Percentiles rank a stretch among this genome's conserved stretches.
These are phyloP conservation scores for Bucco capensis DNA, from an alignment of 2,113 vertebrate genomes.

Conservation along the genomic window DNA sequence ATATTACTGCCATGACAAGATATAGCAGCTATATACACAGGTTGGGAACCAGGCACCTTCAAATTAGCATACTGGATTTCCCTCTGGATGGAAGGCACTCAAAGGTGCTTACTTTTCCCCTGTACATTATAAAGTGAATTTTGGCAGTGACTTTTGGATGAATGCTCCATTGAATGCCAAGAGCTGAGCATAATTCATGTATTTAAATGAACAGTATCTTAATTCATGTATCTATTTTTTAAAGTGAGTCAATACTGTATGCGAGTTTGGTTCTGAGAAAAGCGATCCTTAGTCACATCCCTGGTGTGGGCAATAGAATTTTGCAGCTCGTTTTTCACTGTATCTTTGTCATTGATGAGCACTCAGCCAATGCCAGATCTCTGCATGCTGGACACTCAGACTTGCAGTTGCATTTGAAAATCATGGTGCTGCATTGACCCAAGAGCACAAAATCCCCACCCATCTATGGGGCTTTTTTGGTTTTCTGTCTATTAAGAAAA, in stretches of 20 bases:
- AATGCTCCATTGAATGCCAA: not conserved
- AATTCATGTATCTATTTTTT: not conserved
- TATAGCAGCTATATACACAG: not conserved
- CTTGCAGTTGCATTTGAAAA: not conserved
- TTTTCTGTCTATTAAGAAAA: not conserved
- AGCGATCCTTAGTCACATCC: not conserved
- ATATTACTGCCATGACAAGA: not conserved
- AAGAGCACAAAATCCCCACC: not conserved
- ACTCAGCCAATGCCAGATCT: fast-evolving
- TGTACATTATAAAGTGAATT: not conserved
- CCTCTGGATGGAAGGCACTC: not conserved
- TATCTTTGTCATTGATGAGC: not conserved
- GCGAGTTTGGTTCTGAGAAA: not conserved
- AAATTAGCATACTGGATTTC: not conserved
- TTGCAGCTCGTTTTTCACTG: not conserved
- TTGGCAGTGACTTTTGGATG: not conserved
- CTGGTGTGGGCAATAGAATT: not conserved
- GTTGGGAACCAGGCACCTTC: not conserved
- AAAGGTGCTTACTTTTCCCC: not conserved
- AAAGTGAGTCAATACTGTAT: not conserved
- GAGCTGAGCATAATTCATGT: not conserved
- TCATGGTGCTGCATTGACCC: not conserved
- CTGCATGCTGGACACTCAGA: not conserved
- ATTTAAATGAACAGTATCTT: not conserved
- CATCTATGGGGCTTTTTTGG: not conserved